Base-by-base conservation (phyloP, 2,888 invertebrate species). In the Lasioglossum morio region DNA sequence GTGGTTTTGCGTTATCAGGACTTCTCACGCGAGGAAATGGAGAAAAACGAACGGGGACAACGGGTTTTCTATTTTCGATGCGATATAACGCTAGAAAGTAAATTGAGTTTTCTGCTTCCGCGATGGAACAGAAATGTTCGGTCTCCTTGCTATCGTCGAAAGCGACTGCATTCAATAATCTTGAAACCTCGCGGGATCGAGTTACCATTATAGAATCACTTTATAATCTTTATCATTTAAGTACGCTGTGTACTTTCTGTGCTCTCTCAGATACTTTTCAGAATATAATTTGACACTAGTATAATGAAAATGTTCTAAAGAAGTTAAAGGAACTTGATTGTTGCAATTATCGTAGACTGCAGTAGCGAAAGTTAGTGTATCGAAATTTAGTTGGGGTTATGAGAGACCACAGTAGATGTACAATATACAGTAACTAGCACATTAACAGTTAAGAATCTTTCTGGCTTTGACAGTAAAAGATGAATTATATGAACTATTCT, bases 91-190 rank as follows among this genome's bases (percentile, higher is more conserved):
- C n/a, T 27, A 43, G 37, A 46, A 79, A 79, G 53, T 82, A 82
- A 75, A 81, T 82, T 70, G 82, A 48, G 60, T 82, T 81, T 81
- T 40, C 46, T 48, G 69, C 46, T 30, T n/a, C 57, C 30, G 37
- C 69, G 57, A 46, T 12, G 37, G 19, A 57, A 63, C 30, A 70
- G 53, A 60, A 46, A 79, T 43, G 48, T 27, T 60, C 23, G n/a
- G 63, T 40, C 16, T 30, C n/a, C 30, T 30, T 16, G 46, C 40
- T 30, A 46, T 63, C 46, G 57, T n/a, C 30, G 78, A 60, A 43
- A n/a, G 43, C 23, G 23, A 34, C 48, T 48, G 77, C 10, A 27
- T 37, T 53, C 72, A 30, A 37, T 16, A 72, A 8, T 72, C 30
- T 10, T 19, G 19, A 37, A 72, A 27, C 34, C 27, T 27, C 27